Conservation (phyloP, 2,113 vertebrate genomes). For the Saguinus imperator region DNA sequence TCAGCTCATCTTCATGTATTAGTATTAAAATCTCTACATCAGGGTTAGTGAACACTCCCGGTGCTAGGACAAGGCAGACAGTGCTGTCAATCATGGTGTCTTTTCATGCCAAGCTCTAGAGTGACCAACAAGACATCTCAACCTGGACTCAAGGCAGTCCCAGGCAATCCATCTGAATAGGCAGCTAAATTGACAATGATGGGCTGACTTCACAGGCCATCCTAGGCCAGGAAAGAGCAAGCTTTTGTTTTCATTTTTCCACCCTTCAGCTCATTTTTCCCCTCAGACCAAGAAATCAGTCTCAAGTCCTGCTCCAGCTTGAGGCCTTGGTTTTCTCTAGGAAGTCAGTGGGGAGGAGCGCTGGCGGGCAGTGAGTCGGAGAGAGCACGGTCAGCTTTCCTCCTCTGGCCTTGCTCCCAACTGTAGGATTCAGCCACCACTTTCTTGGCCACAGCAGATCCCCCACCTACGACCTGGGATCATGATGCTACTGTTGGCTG, state of each 20-base stretch:
- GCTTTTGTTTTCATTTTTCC: not conserved
- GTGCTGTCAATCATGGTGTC: not conserved
- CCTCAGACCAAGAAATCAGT: not conserved
- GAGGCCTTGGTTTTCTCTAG: not conserved
- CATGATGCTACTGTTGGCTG: not conserved
- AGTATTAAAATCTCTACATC: not conserved
- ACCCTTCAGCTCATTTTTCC: not conserved
- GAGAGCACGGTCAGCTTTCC: not conserved
- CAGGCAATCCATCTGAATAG: fast-evolving
- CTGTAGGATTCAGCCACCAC: not conserved
- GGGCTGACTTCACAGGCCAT: not conserved
- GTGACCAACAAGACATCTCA: not conserved
- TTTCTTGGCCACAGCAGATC: not conserved
- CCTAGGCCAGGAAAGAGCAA: not conserved
- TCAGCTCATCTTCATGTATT: not conserved
- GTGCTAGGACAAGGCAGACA: not conserved
- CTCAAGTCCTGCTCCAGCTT: not conserved
- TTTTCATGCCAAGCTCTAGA: not conserved
- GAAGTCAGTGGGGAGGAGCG: not conserved
- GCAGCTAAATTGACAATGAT: not conserved
- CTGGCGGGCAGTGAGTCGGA: not conserved
- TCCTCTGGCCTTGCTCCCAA: not conserved
- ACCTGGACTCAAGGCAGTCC: not conserved
- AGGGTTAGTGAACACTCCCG: not conserved
- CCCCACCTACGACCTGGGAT: not conserved